Percentiles rank a stretch among this genome's conserved stretches.
phyloP scores from a whole-genome alignment of 2,888 invertebrate species.

The Polydrusus tereticollis region DNA sequence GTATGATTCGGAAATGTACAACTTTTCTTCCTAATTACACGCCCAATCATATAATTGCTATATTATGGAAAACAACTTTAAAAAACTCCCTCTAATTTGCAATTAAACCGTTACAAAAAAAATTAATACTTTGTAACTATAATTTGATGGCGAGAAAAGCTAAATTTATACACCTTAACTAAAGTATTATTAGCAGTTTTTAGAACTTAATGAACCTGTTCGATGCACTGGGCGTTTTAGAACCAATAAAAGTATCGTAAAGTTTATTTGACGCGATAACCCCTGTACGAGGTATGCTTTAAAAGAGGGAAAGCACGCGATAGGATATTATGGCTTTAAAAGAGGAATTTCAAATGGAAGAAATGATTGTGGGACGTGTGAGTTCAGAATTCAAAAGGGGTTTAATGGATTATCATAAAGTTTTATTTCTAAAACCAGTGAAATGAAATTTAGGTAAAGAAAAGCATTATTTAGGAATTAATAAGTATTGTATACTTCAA shows the following conservation, averaged over 20 bases:
- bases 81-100: not conserved
- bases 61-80: too few species aligned
- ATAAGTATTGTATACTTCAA: too few species aligned
- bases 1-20: too few species aligned
- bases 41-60: too few species aligned
- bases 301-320: not conserved
- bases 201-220: not conserved
- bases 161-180: constrained; percentile 9
- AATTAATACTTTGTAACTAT: not conserved
- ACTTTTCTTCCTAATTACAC: too few species aligned
- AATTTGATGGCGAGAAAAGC: constrained; percentile 19
- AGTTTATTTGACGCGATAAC: not conserved
- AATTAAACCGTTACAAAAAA: not conserved
- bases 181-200: constrained; percentile 14
- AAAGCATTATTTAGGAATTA: too few species aligned
- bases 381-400: constrained; percentile 29
- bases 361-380: not conserved
- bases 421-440: too few species aligned
- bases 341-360: not conserved
- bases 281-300: not conserved
- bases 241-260: constrained; percentile 13
- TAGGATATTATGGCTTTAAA: not conserved
- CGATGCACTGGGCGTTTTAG: constrained; percentile 1
- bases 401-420: not conserved
- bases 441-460: too few species aligned